Evolutionary conservation across 2,888 invertebrate genomes (phyloP).

Genomic region (Priocnemis perturbator): DNA sequence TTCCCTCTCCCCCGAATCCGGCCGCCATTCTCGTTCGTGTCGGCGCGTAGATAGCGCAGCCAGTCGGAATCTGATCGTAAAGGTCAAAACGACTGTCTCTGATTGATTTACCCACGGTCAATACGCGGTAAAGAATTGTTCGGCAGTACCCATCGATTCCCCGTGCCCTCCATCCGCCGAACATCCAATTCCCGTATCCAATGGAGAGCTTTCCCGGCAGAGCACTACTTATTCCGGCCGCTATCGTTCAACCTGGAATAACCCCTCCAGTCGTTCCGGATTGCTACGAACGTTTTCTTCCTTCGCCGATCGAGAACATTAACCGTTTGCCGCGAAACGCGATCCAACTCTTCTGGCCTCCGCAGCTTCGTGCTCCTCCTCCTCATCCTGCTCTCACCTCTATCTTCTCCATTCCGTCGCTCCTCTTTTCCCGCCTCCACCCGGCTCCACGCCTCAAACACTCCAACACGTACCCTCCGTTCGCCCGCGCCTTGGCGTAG

Average conservation of each 20-base stretch:
- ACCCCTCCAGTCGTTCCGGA: conserved; percentile 48
- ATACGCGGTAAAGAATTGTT: conserved; percentile 59
- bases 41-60: conserved; percentile 22
- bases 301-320: conserved; percentile 47
- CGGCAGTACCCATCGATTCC: conserved; percentile 43
- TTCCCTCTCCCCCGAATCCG: neutral
- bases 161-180: conserved; percentile 32
- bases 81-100: conserved; percentile 60
- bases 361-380: conserved; percentile 22
- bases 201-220: conserved; percentile 43
- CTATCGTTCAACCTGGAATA: conserved; percentile 53
- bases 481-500: conserved; percentile 9
- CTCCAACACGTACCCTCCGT: conserved; percentile 24
- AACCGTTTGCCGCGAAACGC: conserved; percentile 55
- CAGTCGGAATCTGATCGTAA: conserved; percentile 53
- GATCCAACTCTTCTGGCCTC: conserved; percentile 40
- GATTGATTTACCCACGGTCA: conserved; percentile 62
- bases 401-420: conserved; percentile 7
- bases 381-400: conserved; percentile 23
- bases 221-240: conserved; percentile 54
- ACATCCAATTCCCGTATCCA: conserved; percentile 58
- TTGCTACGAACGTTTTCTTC: conserved; percentile 43
- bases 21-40: conserved; percentile 10
- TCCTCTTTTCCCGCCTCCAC: neutral
- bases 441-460: conserved; percentile 23